Percentiles rank a stretch among this genome's conserved stretches.
phyloP scores from a whole-genome alignment of 2,797 vertebrate species.

The Alectoris magna region DNA sequence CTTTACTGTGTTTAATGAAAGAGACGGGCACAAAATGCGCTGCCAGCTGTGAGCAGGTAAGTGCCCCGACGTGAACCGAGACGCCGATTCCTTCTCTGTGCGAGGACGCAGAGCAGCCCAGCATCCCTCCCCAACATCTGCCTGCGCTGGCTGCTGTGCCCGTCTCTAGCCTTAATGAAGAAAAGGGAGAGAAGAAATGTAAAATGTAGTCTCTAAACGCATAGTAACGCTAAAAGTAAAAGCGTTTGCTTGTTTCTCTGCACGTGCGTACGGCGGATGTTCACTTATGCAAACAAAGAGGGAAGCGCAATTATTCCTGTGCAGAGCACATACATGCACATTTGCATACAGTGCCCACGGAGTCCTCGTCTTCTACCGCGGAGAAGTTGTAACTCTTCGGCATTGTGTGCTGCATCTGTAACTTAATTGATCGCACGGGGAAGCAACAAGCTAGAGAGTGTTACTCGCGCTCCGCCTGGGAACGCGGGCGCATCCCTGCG shows the following conservation, averaged over 20 bases:
- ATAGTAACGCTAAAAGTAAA: slow-evolving; percentile 5
- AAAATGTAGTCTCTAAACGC: background rate
- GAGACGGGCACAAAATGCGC: slow-evolving; percentile 8
- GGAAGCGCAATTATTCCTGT: background rate
- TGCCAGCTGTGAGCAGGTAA: slow-evolving; percentile 74
- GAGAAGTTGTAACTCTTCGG: slow-evolving; percentile 30
- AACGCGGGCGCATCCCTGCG: background rate
- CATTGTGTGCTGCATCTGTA: slow-evolving; percentile 2
- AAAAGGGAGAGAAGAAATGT: background rate
- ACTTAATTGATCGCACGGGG: slow-evolving; percentile 42
- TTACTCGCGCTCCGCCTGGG: background rate
- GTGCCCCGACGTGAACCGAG: slow-evolving; percentile 39
- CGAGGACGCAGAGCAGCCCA: slow-evolving; percentile 26
- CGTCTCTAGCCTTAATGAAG: background rate
- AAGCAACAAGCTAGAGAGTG: slow-evolving; percentile 61
- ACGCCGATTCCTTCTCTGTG: background rate
- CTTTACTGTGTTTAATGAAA: background rate
- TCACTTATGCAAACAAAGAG: slow-evolving; percentile 44
- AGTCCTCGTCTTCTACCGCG: background rate
- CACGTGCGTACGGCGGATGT: slow-evolving; percentile 1
- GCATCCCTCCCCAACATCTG: slow-evolving; percentile 53
- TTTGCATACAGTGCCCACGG: slow-evolving; percentile 53
- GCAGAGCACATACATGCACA: background rate
- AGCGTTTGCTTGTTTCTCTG: background rate
- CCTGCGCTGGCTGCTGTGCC: background rate